Conservation (phyloP, 2,888 invertebrate genomes). For the Hylaea fasciaria region DNA sequence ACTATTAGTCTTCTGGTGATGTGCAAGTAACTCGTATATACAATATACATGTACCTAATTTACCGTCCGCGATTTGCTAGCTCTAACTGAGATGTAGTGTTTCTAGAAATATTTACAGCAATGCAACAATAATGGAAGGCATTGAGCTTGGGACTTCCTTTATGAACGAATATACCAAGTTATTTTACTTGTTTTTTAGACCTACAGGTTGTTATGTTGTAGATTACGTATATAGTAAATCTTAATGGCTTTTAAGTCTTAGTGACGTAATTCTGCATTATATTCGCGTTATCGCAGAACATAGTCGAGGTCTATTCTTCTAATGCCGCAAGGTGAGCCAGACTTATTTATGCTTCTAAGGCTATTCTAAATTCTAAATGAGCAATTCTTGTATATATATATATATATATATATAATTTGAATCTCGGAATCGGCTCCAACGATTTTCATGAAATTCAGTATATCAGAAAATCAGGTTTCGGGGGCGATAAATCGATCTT, state of each 20-base stretch:
- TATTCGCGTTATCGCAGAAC: slow-evolving; percentile 45
- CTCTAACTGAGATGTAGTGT: background rate
- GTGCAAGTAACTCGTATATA: background rate
- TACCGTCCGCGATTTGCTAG: background rate
- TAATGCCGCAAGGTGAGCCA: no score
- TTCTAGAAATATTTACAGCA: background rate
- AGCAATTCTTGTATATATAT: no score
- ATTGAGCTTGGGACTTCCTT: no score
- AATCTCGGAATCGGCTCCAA: no score
- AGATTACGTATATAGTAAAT: slow-evolving; percentile 40
- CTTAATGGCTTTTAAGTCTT: slow-evolving; percentile 37
- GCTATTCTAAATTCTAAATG: no score
- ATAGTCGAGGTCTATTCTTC: background rate
- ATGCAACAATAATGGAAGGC: no score
- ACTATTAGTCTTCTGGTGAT: background rate
- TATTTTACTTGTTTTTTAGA: slow-evolving; percentile 8
- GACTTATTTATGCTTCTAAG: no score
- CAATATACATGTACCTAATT: no score
- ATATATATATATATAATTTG: no score
- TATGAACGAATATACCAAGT: background rate
- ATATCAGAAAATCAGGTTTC: no score
- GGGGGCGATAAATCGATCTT: no score
- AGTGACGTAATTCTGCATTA: slow-evolving; percentile 50
- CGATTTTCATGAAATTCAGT: no score
- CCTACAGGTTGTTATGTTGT: slow-evolving; percentile 21